phyloP scores from a whole-genome alignment of 2,888 invertebrate genomes.

The Zaprionus obscuricornis region DNA sequence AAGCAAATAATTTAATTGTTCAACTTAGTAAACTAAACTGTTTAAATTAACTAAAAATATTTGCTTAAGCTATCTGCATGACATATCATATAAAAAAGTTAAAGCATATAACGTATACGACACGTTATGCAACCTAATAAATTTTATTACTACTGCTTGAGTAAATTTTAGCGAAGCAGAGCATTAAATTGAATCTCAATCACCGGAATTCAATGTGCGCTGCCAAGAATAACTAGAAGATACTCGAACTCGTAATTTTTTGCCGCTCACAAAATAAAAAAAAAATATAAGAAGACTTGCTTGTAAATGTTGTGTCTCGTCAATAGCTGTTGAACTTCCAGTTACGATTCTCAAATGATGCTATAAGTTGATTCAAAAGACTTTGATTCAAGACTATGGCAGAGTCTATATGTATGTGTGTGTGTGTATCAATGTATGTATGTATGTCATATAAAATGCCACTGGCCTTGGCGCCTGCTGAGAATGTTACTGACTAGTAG shows the following conservation, averaged over 20 bases:
- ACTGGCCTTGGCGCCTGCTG: conserved; percentile 76
- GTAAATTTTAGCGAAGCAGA: too few species aligned
- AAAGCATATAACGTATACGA: conserved; percentile 23
- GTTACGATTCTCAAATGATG: conserved; percentile 21
- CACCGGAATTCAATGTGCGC: too few species aligned
- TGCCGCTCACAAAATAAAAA: conserved; percentile 66
- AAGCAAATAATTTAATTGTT: background rate
- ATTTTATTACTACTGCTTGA: background rate
- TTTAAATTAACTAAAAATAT: background rate
- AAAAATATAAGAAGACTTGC: too few species aligned
- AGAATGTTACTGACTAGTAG: conserved; percentile 63
- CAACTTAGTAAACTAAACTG: background rate
- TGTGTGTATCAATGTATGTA: conserved; percentile 5
- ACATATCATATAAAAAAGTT: background rate
- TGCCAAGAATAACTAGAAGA: too few species aligned
- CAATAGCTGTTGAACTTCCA: conserved; percentile 55
- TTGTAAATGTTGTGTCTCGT: conserved; percentile 45
- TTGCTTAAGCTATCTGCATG: conserved; percentile 4
- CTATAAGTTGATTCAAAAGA: conserved; percentile 1
- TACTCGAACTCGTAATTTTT: too few species aligned
- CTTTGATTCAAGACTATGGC: too few species aligned
- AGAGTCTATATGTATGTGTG: too few species aligned
- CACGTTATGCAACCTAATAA: conserved; percentile 1
- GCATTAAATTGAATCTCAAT: too few species aligned
- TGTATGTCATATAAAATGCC: conserved; percentile 55